phyloP scores from a whole-genome alignment of 2,888 invertebrate genomes.

The Pseudolycoriella hygida region DNA sequence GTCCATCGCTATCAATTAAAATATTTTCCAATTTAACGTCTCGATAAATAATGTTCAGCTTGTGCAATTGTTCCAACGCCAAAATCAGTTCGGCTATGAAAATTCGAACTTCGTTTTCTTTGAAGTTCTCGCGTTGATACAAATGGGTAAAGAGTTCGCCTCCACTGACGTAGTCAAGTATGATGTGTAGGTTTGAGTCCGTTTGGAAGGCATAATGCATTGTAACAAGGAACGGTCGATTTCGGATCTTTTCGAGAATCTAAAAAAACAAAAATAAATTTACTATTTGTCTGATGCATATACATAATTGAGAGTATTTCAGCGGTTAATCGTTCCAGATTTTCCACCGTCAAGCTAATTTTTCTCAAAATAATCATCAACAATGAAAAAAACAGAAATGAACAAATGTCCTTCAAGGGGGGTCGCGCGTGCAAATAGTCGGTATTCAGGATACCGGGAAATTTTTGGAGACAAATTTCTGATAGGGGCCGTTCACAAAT shows the following conservation, averaged over 20 bases:
- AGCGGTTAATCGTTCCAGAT: too few species aligned
- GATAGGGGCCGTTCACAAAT: too few species aligned
- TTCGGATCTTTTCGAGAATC: conserved; percentile 86
- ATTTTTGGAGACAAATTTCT: too few species aligned
- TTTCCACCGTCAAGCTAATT: too few species aligned
- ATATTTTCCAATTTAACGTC: conserved; percentile 98
- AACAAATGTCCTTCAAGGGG: too few species aligned
- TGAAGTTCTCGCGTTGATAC: conserved; percentile 84
- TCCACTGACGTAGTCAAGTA: conserved; percentile 96
- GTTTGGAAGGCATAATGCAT: conserved; percentile 98
- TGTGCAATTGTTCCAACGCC: conserved; percentile 87
- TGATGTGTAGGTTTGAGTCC: conserved; percentile 87
- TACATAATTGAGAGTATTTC: too few species aligned
- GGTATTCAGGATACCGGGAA: too few species aligned
- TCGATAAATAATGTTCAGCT: conserved; percentile 92
- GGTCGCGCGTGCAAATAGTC: too few species aligned
- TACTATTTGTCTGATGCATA: too few species aligned
- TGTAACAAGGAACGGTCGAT: conserved; percentile 90
- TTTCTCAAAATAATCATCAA: too few species aligned
- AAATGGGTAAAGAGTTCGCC: conserved; percentile 96
- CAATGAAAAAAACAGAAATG: too few species aligned
- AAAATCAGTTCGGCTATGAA: conserved; percentile 93
- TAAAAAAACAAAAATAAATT: conserved; percentile 15
- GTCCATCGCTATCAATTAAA: conserved; percentile 81
- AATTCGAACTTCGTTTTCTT: conserved; percentile 74